Conservation (phyloP, 2,797 vertebrate species). For the Sebastes kiyomatsui region DNA sequence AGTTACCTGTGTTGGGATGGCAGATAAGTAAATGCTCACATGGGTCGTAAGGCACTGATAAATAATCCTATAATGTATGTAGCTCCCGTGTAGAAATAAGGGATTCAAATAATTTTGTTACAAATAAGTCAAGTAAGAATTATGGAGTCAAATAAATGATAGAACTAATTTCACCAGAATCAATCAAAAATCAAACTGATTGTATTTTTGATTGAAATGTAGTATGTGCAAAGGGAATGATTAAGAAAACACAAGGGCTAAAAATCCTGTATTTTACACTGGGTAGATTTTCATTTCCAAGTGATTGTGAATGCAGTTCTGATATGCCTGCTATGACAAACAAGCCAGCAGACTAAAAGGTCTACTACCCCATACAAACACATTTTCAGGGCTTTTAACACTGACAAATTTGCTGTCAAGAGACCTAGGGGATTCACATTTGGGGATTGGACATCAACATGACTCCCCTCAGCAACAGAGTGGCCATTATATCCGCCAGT, state of each 20-base stretch:
- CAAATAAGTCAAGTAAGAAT: too few species aligned
- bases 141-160: too few species aligned
- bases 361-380: not conserved
- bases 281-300: not conserved
- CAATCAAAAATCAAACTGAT: not conserved
- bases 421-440: slow-evolving; percentile 25
- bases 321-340: slow-evolving; percentile 3
- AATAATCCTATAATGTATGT: too few species aligned
- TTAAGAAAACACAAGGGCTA: not conserved
- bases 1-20: too few species aligned
- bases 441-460: slow-evolving; percentile 39
- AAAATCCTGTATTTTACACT: not conserved
- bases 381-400: slow-evolving; percentile 27
- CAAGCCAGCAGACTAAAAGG: slow-evolving; percentile 7
- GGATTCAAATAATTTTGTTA: too few species aligned
- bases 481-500: slow-evolving; percentile 46
- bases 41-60: too few species aligned
- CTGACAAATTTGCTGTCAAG: slow-evolving; percentile 31
- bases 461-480: slow-evolving; percentile 40
- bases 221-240: too few species aligned
- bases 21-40: too few species aligned
- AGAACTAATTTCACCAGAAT: not conserved
- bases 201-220: not conserved
- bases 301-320: slow-evolving; percentile 6
- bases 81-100: too few species aligned